A percentile compares a stretch with the other conserved stretches of the same genome.
phyloP scores from a whole-genome alignment of 2,113 vertebrate species.

The Prolemur simus region DNA sequence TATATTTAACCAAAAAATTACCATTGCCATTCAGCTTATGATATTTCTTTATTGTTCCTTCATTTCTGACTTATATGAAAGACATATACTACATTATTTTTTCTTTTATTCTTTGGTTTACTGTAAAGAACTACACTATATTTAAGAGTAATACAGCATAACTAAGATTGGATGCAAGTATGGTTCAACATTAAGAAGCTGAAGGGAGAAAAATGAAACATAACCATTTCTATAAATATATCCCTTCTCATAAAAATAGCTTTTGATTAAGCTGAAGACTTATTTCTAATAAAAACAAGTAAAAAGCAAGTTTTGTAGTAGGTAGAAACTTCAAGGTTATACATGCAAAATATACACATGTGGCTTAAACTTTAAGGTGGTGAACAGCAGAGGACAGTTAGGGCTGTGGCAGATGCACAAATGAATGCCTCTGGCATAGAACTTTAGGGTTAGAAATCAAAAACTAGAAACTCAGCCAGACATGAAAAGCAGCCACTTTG shows the following conservation, averaged over 20 bases:
- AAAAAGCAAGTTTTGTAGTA: background rate
- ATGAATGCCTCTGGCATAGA: background rate
- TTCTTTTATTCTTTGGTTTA: constrained; percentile 21
- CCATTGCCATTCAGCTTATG: background rate
- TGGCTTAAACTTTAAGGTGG: background rate
- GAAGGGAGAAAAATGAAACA: background rate
- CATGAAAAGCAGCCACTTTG: background rate
- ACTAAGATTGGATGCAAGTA: background rate
- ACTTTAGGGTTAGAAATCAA: background rate
- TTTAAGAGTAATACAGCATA: background rate
- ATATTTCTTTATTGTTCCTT: constrained; percentile 16
- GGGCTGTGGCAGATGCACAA: background rate
- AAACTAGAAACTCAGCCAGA: background rate
- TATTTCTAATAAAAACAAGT: constrained; percentile 25
- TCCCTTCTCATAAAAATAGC: background rate
- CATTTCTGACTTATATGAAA: background rate
- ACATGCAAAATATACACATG: background rate
- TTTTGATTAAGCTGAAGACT: constrained; percentile 17
- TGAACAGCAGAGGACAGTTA: background rate
- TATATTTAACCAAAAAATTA: background rate
- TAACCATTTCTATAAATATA: background rate
- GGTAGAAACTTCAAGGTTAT: background rate
- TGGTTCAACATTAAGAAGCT: constrained; percentile 11
- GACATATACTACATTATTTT: background rate
- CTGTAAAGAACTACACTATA: background rate